phyloP scores from a whole-genome alignment of 2,113 vertebrate genomes.

The Centropristis striata region DNA sequence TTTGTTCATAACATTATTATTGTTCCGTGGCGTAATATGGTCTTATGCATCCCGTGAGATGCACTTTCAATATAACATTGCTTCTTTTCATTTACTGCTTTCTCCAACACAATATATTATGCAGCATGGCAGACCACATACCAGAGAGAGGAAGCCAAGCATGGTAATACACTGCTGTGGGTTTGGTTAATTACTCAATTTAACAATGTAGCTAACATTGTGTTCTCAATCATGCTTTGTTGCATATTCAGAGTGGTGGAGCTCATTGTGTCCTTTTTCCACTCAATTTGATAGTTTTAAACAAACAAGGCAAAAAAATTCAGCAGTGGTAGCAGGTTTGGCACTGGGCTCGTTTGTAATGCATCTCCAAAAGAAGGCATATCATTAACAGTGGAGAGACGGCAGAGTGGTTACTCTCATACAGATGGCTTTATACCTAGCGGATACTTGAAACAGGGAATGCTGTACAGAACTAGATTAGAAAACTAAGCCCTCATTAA shows the following conservation, averaged over 20 bases:
- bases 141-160: slow-evolving; percentile 12
- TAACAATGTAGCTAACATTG: slow-evolving; percentile 43
- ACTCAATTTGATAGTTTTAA: slow-evolving; percentile 46
- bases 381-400: slow-evolving; percentile 8
- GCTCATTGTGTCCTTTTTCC: slow-evolving; percentile 44
- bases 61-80: slow-evolving; percentile 11
- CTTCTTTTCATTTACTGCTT: slow-evolving; percentile 34
- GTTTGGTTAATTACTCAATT: slow-evolving; percentile 62
- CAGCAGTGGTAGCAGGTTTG: slow-evolving; percentile 3
- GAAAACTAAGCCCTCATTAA: slow-evolving; percentile 48
- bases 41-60: slow-evolving; percentile 15
- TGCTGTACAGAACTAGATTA: not conserved
- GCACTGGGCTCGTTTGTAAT: slow-evolving; percentile 10
- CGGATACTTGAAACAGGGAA: slow-evolving; percentile 24
- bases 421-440: not conserved
- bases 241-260: slow-evolving; percentile 10
- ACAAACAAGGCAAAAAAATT: slow-evolving; percentile 37
- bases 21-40: slow-evolving; percentile 30
- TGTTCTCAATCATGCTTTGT: slow-evolving; percentile 52
- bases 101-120: slow-evolving; percentile 60
- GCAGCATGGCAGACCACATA: slow-evolving; percentile 52
- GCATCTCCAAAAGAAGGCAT: not conserved
- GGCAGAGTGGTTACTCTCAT: not conserved
- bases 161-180: slow-evolving; percentile 30
- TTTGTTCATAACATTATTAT: slow-evolving; percentile 47